Evolutionary conservation across 1,140 invertebrate genomes (phyloP).

Genomic region (Cydia splendana): DNA sequence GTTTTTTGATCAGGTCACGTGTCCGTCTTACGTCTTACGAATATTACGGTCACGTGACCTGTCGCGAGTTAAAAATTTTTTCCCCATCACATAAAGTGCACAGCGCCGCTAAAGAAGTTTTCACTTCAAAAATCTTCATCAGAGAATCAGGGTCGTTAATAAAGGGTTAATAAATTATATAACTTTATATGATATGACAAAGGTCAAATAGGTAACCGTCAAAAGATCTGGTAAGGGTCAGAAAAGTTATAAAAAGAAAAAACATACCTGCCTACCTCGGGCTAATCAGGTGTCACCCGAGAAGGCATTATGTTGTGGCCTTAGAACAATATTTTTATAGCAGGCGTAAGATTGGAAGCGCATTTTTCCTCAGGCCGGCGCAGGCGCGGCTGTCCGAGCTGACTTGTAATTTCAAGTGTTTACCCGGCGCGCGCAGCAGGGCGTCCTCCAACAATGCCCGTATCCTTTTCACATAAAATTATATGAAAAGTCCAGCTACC

Average conservation of each 20-base stretch:
- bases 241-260: background rate
- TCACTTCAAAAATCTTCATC: no score
- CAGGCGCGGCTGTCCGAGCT: slow-evolving; percentile 52
- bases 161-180: no score
- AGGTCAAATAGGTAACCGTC: background rate
- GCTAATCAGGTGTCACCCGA: slow-evolving; percentile 1
- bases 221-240: background rate
- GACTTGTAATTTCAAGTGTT: slow-evolving; percentile 78
- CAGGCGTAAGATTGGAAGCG: slow-evolving; percentile 77
- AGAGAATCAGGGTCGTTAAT: no score
- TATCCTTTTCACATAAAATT: slow-evolving; percentile 79
- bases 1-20: no score
- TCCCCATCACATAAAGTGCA: no score
- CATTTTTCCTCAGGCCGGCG: slow-evolving; percentile 49
- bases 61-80: no score
- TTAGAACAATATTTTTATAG: slow-evolving; percentile 60
- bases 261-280: background rate
- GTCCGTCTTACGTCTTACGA: no score
- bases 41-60: no score
- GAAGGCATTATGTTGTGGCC: slow-evolving; percentile 10
- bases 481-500: slow-evolving; percentile 75
- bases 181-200: background rate
- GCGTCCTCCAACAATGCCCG: slow-evolving; percentile 70
- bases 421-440: slow-evolving; percentile 69
- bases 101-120: no score